Evolutionary conservation across 2,888 invertebrate species (phyloP).

Genomic region (Tenthredo mesomela): DNA sequence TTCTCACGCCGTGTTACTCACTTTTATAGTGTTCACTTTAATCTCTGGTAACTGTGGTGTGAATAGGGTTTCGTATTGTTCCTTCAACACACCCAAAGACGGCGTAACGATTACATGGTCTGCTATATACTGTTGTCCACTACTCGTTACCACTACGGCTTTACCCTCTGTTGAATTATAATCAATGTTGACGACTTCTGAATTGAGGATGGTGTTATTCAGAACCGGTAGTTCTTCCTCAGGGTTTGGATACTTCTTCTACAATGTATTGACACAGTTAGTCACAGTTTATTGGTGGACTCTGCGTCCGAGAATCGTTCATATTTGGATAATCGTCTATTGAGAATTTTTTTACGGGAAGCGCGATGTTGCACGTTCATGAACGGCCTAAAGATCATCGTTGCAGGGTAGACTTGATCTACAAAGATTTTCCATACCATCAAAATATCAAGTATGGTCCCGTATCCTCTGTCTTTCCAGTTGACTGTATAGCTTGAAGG

Average conservation of each 20-base stretch:
- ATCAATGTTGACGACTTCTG: constrained; percentile 67
- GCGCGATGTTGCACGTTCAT: background rate
- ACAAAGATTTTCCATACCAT: constrained; percentile 61
- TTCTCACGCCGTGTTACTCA: constrained; percentile 54
- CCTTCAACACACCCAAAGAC: constrained; percentile 86
- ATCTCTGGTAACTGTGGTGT: constrained; percentile 79
- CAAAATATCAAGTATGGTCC: constrained; percentile 68
- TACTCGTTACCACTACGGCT: constrained; percentile 61
- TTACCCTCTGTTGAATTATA: constrained; percentile 60
- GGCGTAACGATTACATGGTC: constrained; percentile 85
- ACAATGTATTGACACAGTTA: constrained; percentile 10
- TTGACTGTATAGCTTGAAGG: constrained; percentile 62
- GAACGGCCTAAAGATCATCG: background rate
- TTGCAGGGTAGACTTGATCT: background rate
- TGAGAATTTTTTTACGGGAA: background rate
- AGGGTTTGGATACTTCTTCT: constrained; percentile 71
- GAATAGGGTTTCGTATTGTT: constrained; percentile 79
- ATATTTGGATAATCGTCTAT: background rate
- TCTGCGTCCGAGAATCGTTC: background rate
- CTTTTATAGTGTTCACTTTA: constrained; percentile 81
- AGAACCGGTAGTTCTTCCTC: constrained; percentile 67
- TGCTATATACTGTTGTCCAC: constrained; percentile 79
- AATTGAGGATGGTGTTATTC: constrained; percentile 66
- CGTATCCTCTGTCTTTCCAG: constrained; percentile 69
- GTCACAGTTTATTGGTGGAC: background rate